Conservation (phyloP, 1,140 invertebrate genomes). For the Drosophila pruinosa region DNA sequence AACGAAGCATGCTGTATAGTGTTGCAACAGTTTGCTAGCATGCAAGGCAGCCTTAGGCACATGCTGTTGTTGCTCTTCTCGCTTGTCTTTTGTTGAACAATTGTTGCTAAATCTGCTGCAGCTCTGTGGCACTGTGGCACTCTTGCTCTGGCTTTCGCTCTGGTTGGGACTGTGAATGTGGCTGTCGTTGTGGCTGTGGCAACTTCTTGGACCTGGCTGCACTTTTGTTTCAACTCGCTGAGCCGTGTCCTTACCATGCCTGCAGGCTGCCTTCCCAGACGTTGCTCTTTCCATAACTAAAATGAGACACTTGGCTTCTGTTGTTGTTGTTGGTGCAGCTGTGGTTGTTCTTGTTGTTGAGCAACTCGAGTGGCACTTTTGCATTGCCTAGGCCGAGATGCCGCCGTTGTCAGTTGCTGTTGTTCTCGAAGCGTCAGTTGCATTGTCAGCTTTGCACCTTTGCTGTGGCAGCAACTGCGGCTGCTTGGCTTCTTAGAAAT, state of each 20-base stretch:
- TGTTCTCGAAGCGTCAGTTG: constrained; percentile 28
- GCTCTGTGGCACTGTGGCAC: background rate
- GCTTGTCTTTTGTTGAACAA: constrained; percentile 58
- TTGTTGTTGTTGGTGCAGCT: background rate
- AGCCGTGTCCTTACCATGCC: constrained; percentile 51
- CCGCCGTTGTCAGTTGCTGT: constrained; percentile 29
- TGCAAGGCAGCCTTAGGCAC: constrained; percentile 29
- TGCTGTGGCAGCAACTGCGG: constrained; percentile 3
- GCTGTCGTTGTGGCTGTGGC: constrained; percentile 12
- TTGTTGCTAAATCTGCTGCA: constrained; percentile 21
- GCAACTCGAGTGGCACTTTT: constrained; percentile 46
- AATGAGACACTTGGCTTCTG: constrained; percentile 60
- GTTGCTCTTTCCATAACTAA: constrained; percentile 62
- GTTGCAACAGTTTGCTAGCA: constrained; percentile 64
- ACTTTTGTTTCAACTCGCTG: constrained; percentile 76
- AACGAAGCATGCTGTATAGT: constrained; percentile 11
- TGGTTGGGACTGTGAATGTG: background rate
- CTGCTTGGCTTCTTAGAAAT: constrained; percentile 46
- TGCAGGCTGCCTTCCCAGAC: constrained; percentile 30
- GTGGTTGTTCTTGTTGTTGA: background rate
- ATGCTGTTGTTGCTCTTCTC: constrained; percentile 49
- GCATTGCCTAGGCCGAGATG: constrained; percentile 21
- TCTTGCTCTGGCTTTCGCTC: background rate
- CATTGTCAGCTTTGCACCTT: constrained; percentile 55
- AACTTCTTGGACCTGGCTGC: constrained; percentile 58